Base-by-base conservation (phyloP, 2,888 invertebrate species). In the Osmoderma eremita region DNA sequence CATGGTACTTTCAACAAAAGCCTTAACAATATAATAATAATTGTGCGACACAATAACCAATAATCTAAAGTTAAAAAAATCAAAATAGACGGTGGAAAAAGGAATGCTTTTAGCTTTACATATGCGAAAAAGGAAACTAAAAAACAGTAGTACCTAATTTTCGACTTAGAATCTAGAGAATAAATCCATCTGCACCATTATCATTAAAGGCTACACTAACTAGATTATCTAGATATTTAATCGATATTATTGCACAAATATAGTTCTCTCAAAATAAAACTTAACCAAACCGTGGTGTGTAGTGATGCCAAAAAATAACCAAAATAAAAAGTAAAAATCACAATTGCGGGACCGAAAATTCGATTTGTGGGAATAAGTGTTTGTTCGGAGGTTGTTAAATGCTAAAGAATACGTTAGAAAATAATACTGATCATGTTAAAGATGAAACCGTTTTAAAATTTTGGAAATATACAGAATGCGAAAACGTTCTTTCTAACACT, bases 221-320 rank as follows among this genome's bases (percentile, higher is more conserved):
- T n/a, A n/a, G n/a, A n/a, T n/a, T n/a, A n/a, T n/a, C n/a, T n/a
- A n/a, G n/a, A n/a, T n/a, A n/a, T n/a, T 45, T 42, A 64, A 64
- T 20, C 50, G 42, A 61, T 36, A 50, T 63, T 69, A 69, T 70
- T 68, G 71, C 70, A 71, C 74, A 72, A 71, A 71, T 70, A 70
- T 72, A 69, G 71, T 71, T 53, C 53, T 30, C 30, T 30, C 70
- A 76, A 79, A 80, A 80, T 78, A 80, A 79, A 82, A 81, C 80
- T 76, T 78, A 82, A 81, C 81, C 80, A 81, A 81, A 81, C 80
- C 75, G 80, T 79, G 78, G 80, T 80, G 81, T 80, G 78, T 78
- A 77, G 78, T 79, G 80, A 80, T 77, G 76, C 74, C 72, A 74
- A 75, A 78, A 76, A 75, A 75, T 72, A 67, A 69, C 72, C 50